Conservation (phyloP, 2,888 invertebrate genomes). For the Euzetes globulus region DNA sequence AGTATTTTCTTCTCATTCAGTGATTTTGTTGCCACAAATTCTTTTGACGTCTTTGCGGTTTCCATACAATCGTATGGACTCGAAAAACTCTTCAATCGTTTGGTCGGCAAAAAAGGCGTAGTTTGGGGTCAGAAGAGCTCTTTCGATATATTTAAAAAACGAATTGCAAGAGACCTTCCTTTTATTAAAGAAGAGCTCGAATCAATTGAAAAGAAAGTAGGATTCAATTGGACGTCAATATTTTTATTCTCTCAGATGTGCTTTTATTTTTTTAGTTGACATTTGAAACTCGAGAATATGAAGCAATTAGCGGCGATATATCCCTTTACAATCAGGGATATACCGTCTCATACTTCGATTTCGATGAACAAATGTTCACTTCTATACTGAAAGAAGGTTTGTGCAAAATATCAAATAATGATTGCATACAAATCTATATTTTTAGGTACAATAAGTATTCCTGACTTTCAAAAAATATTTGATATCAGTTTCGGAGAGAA, state of each 20-base stretch:
- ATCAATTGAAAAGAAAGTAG: conserved; percentile 37
- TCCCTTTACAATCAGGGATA: conserved; percentile 11
- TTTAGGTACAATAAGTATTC: conserved; percentile 8
- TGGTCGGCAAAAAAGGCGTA: conserved; percentile 38
- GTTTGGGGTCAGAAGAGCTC: conserved; percentile 35
- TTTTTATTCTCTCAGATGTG: not conserved
- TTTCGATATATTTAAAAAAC: conserved; percentile 37
- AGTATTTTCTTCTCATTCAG: conserved; percentile 35
- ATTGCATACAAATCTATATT: not conserved
- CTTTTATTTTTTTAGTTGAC: not conserved
- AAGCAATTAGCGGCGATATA: not conserved
- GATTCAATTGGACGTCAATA: not conserved
- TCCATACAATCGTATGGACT: conserved; percentile 37
- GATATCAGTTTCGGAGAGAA: not conserved
- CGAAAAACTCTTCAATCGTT: conserved; percentile 38
- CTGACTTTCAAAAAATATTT: not conserved
- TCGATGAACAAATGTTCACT: conserved; percentile 9
- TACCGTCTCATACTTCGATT: not conserved
- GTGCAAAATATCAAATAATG: not conserved
- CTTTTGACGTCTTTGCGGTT: conserved; percentile 33
- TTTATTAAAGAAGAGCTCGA: conserved; percentile 38
- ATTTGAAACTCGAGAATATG: conserved; percentile 1
- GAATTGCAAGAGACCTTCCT: conserved; percentile 24
- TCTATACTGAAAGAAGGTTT: conserved; percentile 7
- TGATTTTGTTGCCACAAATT: conserved; percentile 37